Conservation (phyloP, 2,113 vertebrate genomes). For the Lonchura striata region DNA sequence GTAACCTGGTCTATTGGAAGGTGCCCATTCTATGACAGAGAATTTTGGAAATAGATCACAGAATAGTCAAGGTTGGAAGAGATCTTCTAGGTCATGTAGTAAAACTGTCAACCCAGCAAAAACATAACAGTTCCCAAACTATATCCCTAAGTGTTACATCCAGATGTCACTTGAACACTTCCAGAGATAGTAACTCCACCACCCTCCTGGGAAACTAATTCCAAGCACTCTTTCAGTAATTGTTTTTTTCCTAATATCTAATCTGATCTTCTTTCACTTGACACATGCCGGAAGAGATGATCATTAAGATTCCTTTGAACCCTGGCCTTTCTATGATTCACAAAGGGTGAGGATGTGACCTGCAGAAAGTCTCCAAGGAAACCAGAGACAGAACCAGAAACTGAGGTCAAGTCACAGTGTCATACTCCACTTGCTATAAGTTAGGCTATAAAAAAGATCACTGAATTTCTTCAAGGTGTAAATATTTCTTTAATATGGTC, state of each 20-base stretch:
- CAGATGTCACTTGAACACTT: background rate
- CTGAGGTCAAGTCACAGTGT: background rate
- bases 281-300: background rate
- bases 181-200: background rate
- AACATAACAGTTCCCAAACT: background rate
- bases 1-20: background rate
- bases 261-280: background rate
- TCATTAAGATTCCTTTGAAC: background rate
- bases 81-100: background rate
- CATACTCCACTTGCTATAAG: background rate
- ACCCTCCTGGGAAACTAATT: background rate
- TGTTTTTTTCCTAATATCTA: background rate
- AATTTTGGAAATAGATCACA: background rate
- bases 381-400: background rate
- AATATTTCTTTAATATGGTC: background rate
- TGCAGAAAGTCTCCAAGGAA: slow-evolving; percentile 20
- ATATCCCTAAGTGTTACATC: no score
- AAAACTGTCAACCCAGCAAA: background rate
- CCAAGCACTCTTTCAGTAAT: background rate
- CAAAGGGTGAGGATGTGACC: background rate
- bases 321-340: background rate
- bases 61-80: background rate
- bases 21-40: background rate
- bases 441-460: background rate
- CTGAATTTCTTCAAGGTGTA: background rate